Base-by-base conservation (phyloP, 2,888 invertebrate genomes). In the Eupithecia subfuscata region DNA sequence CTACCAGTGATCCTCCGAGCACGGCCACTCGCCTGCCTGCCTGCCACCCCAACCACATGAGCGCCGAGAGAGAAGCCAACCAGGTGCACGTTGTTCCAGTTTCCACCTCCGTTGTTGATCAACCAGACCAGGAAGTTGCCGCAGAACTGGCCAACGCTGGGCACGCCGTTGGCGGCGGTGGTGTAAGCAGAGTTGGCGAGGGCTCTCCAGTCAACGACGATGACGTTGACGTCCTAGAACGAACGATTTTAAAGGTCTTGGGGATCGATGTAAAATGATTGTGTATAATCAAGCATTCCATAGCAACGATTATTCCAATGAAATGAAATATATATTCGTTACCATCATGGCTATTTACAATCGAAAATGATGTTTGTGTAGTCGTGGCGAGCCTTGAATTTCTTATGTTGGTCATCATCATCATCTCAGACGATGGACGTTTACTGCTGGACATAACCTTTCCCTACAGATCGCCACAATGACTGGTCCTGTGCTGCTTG, bases 1-100 rank as follows among this genome's bases (percentile, higher is more conserved):
- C 18, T 72, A 92, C 92, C 91, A 74, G 92, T 91, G 9, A 92
- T 79, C 76, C 92, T 86, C 3, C 80, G 78, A 12, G 86, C 76
- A 6, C 83, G 83, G 0, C 86, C 81, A 7, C 84, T 84, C 18
- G 85, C 79, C 1, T 81, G 78, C 79, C 1, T 81, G 78, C 0
- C 91, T 88, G 0, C 92, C 93, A 22, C 87, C 3, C 92, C 93
- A 0, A 90, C 92, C 3, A 93, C 86, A 79, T 95, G 95, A 65
- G 93, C 92, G 0, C 95, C 95, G 77, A 95, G 86, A 78, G 94
- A 94, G 85, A 91, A 91, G 18, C 95, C 95, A 4, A 94, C 82
- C 8, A 95, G 83, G 77, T 95, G 95, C 0, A 94, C 86, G 70
- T 91, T 88, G 76, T 89, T 88, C 87, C 90, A 88, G 78, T 89